Evolutionary conservation across 2,113 vertebrate species (phyloP).

Genomic region (Pteronura brasiliensis): DNA sequence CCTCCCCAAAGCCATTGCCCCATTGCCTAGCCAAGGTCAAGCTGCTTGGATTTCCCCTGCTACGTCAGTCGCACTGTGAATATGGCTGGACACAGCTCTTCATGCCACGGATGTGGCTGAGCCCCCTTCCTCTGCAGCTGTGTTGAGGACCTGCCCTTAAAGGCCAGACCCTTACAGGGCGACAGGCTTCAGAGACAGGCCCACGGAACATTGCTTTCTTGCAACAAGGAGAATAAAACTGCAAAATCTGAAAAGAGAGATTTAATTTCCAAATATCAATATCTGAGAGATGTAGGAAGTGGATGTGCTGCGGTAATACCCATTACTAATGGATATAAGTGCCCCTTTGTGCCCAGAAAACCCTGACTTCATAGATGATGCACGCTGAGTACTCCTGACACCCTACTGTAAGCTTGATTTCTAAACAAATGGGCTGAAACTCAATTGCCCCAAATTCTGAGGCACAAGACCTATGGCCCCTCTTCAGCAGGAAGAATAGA

Average conservation of each 20-base stretch:
- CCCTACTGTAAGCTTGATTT: neutral
- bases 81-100: neutral
- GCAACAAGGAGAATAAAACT: neutral
- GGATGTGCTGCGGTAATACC: neutral
- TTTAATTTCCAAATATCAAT: neutral
- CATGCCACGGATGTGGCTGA: neutral
- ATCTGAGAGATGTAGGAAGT: neutral
- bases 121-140: neutral
- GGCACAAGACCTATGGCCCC: neutral
- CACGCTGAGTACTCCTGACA: slow-evolving; percentile 12
- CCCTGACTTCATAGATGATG: neutral
- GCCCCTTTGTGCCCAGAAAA: neutral
- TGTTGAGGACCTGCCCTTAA: neutral
- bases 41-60: neutral
- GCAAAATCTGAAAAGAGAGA: neutral
- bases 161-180: neutral
- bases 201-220: neutral
- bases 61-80: neutral
- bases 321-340: slow-evolving; percentile 16
- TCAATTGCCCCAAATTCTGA: slow-evolving; percentile 48
- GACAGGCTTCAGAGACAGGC: neutral
- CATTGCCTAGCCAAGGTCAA: neutral
- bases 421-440: slow-evolving; percentile 54
- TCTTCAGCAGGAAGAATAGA: slow-evolving; percentile 4
- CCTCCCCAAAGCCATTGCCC: neutral